A percentile compares a stretch with the other conserved stretches of the same genome.
phyloP scores from a whole-genome alignment of 2,888 invertebrate genomes.

The Tinea trinotella region DNA sequence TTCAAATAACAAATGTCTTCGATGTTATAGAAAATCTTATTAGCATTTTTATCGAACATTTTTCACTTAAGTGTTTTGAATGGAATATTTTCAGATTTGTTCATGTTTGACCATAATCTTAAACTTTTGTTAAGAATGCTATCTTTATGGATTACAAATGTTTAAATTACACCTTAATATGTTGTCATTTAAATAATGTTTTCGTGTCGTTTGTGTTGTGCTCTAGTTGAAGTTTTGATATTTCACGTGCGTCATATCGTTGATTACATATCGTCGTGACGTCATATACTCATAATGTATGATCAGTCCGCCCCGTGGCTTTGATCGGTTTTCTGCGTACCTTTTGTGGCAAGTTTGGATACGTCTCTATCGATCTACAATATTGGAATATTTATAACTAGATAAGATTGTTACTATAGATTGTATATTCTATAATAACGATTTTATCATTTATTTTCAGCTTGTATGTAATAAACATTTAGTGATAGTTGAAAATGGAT shows the following conservation, averaged over 20 bases:
- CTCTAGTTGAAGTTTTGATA: background rate
- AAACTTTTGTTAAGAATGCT: too few relatives aligned
- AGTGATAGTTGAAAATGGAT: conserved; percentile 4
- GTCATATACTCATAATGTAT: background rate
- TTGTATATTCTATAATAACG: background rate
- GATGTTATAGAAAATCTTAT: too few relatives aligned
- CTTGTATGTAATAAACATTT: background rate
- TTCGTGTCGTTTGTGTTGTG: background rate
- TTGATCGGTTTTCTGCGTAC: background rate
- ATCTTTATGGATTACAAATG: too few relatives aligned
- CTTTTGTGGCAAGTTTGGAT: background rate
- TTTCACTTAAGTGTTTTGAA: too few relatives aligned
- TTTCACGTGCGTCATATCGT: background rate
- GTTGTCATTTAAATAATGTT: background rate
- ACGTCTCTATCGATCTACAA: background rate
- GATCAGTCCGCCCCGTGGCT: background rate
- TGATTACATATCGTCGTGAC: background rate
- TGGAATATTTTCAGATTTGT: too few relatives aligned
- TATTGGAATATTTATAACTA: background rate
- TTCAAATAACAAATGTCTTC: too few relatives aligned
- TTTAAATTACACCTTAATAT: too few relatives aligned
- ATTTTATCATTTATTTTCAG: conserved; percentile 1
- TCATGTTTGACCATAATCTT: too few relatives aligned
- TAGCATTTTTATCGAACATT: too few relatives aligned
- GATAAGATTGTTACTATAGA: background rate